A percentile compares a stretch with the other conserved stretches of the same genome.
Conservation (phyloP, 2,888 invertebrate genomes). For the Augiades crinisus region DNA sequence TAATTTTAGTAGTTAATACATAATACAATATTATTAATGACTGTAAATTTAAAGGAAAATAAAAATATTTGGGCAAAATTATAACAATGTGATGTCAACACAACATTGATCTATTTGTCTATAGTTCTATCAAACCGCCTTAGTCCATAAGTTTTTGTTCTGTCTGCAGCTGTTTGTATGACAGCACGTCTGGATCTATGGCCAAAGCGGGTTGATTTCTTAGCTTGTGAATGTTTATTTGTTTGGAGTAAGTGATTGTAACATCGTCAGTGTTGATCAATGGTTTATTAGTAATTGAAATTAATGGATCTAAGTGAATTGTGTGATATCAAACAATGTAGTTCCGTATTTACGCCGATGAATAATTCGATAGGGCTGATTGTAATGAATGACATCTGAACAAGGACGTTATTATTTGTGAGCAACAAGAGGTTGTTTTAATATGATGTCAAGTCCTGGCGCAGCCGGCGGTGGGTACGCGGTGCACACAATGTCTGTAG, state of each 20-base stretch:
- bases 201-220: not conserved
- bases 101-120: not conserved
- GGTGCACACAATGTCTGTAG: constrained; percentile 48
- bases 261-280: not conserved
- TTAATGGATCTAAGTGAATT: constrained; percentile 1
- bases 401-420: constrained; percentile 34
- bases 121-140: not conserved
- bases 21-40: too few species aligned
- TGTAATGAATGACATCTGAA: constrained; percentile 34
- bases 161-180: constrained; percentile 8
- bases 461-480: constrained; percentile 48
- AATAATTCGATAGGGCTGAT: constrained; percentile 18
- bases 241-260: constrained; percentile 2
- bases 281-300: not conserved
- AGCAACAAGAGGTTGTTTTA: constrained; percentile 18
- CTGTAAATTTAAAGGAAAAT: not conserved
- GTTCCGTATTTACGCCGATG: constrained; percentile 7
- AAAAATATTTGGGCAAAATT: not conserved
- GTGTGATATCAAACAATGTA: constrained; percentile 4
- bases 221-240: constrained; percentile 20
- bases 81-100: not conserved
- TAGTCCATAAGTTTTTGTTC: not conserved
- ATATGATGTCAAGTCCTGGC: constrained; percentile 58
- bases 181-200: not conserved
- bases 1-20: too few species aligned